Base-by-base conservation (phyloP, 2,113 vertebrate species). In the Cyphotilapia sp. region DNA sequence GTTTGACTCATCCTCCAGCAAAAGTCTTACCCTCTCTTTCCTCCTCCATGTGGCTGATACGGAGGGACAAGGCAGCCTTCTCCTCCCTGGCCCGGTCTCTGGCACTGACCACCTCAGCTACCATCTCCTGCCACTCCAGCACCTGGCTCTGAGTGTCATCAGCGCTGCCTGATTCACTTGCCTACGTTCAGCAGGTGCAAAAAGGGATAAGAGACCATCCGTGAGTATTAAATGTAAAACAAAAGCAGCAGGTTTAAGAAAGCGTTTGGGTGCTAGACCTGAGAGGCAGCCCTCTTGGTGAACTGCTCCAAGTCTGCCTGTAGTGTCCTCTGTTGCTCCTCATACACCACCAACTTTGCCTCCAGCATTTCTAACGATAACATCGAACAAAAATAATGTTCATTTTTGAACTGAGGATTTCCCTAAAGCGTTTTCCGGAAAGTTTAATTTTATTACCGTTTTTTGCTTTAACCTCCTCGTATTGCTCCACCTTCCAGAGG, bases 221-320 rank as follows among this genome's bases (percentile, higher is more conserved):
- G 24, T 31, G 16, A 88, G 51, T 22, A 11, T 9, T 17, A 13
- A 6, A 17, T 2, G 6, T 14, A 27, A 9, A 17, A 11, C 5
- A 54, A 5, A 16, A 57, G 9, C 22, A 31, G 51, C 8, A 29
- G 24, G 16, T 7, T 7, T 13, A 13, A 11, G 22, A 8, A 27
- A 40, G 40, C 9, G 3, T 5, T 17, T 0, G 38, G 1, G 10
- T 4, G 17, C 8, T 83, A 12, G 81, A 98, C 98, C 98, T 98
- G 98, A 13, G 98, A 98, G 12, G 98, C 96, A 6, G 98, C 96
- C 82, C 97, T 96, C 93, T 98, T 98, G 38, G 97, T 97, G 89
- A 98, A 97, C 92, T 98, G 98, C 91, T 98, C 98, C 63, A 98
- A 96, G 91, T 98, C 98, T 4, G 97, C 97, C 86, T 98, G 97